Base-by-base conservation (phyloP, 37 sponge, comb jelly and placozoan species). In the Halisarca cf. caerulea region DNA sequence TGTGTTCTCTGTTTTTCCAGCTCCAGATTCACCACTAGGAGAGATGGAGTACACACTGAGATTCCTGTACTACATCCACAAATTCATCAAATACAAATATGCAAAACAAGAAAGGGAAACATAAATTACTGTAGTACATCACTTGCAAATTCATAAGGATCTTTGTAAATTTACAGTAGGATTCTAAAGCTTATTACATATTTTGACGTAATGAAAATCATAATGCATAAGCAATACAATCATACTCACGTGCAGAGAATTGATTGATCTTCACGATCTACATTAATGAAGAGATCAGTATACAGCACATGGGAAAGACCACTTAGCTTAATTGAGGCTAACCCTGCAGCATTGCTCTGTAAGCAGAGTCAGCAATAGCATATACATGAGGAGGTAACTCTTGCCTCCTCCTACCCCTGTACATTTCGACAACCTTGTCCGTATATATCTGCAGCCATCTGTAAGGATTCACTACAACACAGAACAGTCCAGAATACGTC, bases 401-500 rank as follows among this genome's bases (percentile, higher is more conserved):
- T 7, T 88, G 86, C 81, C 88, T 87, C 69, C 93, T 99, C 91
- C 89, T 96, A 24, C 99, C 99, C 51, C 80, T 88, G 88, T 93
- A 99, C 93, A 90, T 90, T 73, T 92, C 86, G 38, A 99, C 85
- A 21, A 99, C 97, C 47, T 94, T 87, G 28, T 86, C 87, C 8
- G 94, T 87, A 90, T 98, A 98, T 82, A 98, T 94, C 36, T 96
- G 96, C 38, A 95, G 92, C 72, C 88, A 70, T 36, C 89, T 86
- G 87, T 98, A 98, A 38, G 99, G 99, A 79, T 98, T 98, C 54
- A 98, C 86, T 18, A 92, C 97, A 72, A 98, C 99, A 87, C 99
- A 98, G 82, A 98, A 98, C 39, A 98, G 95, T 15, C 99, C 99
- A 43, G 99, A 98, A 79, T 98, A 98, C 75, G 99, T 98, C 99